phyloP scores from a whole-genome alignment of 1,140 invertebrate species.

The Drosophila oshimai region DNA sequence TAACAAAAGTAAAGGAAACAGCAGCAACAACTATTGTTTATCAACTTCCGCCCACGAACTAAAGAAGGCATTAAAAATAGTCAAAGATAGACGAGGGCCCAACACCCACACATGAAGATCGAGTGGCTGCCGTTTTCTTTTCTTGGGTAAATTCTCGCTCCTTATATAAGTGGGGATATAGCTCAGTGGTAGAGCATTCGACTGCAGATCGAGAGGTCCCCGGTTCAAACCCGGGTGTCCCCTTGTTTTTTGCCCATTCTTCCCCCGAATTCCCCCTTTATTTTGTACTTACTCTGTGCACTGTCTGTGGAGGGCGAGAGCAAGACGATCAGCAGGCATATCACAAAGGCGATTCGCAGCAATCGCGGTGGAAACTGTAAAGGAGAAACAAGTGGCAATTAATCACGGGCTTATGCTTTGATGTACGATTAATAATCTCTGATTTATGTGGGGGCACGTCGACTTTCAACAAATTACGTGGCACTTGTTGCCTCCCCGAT shows the following conservation, averaged over 20 bases:
- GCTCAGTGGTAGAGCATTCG: constrained; percentile 95
- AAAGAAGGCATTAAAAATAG: constrained; percentile 17
- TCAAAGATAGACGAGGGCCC: not conserved
- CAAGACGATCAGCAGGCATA: constrained; percentile 84
- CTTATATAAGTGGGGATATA: constrained; percentile 66
- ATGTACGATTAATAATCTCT: constrained; percentile 55
- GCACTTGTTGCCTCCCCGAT: constrained; percentile 44
- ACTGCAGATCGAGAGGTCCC: constrained; percentile 97
- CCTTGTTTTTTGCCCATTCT: constrained; percentile 36
- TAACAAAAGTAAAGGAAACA: constrained; percentile 3
- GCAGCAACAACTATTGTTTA: constrained; percentile 21
- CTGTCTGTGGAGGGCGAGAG: constrained; percentile 84
- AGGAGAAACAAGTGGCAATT: constrained; percentile 34
- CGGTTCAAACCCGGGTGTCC: constrained; percentile 86
- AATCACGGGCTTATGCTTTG: constrained; percentile 45
- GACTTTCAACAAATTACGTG: constrained; percentile 67
- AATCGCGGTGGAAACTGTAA: constrained; percentile 85
- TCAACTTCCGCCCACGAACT: constrained; percentile 41
- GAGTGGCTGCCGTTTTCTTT: not conserved
- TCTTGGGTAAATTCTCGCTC: constrained; percentile 22
- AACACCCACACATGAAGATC: constrained; percentile 22
- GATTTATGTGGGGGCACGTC: constrained; percentile 65
- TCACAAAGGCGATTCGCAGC: constrained; percentile 83
- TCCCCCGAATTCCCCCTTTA: not conserved
- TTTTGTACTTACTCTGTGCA: constrained; percentile 83